A percentile compares a stretch with the other conserved stretches of the same genome.
phyloP scores from a whole-genome alignment of 2,888 invertebrate species.

The Thera obeliscata region DNA sequence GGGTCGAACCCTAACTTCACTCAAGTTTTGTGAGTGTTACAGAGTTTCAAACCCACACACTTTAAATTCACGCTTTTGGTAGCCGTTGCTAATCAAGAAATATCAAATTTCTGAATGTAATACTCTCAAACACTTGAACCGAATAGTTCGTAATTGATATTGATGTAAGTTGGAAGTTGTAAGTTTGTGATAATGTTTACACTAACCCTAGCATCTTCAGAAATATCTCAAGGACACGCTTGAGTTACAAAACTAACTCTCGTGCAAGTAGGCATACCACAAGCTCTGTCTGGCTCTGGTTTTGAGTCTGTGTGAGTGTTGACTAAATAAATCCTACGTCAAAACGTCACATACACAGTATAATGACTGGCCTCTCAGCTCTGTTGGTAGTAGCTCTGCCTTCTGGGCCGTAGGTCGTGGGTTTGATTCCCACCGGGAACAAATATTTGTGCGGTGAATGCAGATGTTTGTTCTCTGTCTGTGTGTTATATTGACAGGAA shows the following conservation, averaged over 20 bases:
- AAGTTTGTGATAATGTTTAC: not conserved
- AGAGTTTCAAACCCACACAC: no score
- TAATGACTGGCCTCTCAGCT: no score
- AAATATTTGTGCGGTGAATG: not conserved
- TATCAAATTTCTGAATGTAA: not conserved
- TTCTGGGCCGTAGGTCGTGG: not conserved
- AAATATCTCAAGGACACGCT: not conserved
- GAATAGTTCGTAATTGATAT: slow-evolving; percentile 8
- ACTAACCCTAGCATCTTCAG: not conserved
- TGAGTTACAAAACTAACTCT: no score
- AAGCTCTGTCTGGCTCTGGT: no score
- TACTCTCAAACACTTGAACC: not conserved
- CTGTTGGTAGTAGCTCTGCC: not conserved
- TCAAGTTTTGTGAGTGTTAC: no score
- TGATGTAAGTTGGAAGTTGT: not conserved
- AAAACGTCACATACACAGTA: no score
- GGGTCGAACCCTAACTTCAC: no score
- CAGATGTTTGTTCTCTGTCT: not conserved
- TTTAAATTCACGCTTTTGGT: no score
- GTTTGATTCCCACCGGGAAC: not conserved
- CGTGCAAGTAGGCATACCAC: no score
- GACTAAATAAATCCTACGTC: no score
- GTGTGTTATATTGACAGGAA: not conserved
- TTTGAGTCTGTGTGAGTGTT: no score
- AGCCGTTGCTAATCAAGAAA: no score